Evolutionary conservation across 2,888 invertebrate species (phyloP), one percentile per base, ranked within the genome.

Genomic region (Strigamia crassipes): DNA sequence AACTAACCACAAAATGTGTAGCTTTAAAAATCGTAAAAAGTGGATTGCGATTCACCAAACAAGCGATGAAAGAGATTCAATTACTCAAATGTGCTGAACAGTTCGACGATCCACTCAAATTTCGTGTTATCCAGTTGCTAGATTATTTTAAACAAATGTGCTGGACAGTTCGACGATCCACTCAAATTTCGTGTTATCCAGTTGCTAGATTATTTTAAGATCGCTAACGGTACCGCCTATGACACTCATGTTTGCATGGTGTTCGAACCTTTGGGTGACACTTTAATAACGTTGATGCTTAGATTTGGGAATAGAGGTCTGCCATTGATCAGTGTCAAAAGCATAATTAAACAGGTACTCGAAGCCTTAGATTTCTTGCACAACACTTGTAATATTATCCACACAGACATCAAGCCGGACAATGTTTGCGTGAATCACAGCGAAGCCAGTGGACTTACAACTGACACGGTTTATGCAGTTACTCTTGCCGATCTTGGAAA

Each of bases 221-320:
- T 99, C 86, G 94, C 94, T 84, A 99, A 99, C 85, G 94, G 97
- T 79, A 98, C 99, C 90, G n/a, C n/a, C n/a, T n/a, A n/a, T n/a
- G 99, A 99, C 83, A 95, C 96, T 83, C 99, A 99, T 90, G 96
- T 99, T 85, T 99, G 98, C 89, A 98, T 99, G 98, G 98, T 98
- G 85, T 98, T 99, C 90, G 97, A 99, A 91, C 99, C 99, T 85
- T 91, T 99, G 85, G 99, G 99, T 83, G 95, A 97, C 90, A 99
- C 99, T 90, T 91, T 99, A n/a, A n/a, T n/a, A n/a, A n/a, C n/a
- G n/a, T n/a, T n/a, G n/a, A n/a, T n/a, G 86, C 91, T 99, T 86
- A 99, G 99, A 90, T 90, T 99, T 85, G 99, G 99, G 88, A n/a
- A n/a, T n/a, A n/a, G n/a, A n/a, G 99, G 99, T 86, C 97, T 99